Evolutionary conservation across 2,113 vertebrate species (phyloP).

Genomic region (Lepus americanus): DNA sequence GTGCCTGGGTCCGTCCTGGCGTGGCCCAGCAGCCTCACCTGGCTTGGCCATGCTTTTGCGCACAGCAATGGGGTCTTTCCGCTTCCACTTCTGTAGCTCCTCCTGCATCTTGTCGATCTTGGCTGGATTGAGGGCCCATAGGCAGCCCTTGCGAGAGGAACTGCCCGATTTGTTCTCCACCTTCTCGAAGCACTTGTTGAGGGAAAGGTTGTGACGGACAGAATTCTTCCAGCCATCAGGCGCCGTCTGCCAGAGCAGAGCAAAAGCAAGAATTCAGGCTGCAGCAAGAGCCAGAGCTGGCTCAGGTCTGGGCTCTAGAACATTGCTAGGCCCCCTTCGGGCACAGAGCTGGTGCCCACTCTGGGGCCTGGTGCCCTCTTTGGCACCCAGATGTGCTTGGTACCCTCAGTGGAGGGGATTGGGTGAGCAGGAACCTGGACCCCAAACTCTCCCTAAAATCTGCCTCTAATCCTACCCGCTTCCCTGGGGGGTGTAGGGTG

Average conservation of each 20-base stretch:
- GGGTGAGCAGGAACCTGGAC: neutral
- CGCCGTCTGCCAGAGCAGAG: slow-evolving; percentile 91
- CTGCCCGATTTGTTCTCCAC: slow-evolving; percentile 96
- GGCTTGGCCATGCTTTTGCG: slow-evolving; percentile 98
- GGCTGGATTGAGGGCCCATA: slow-evolving; percentile 97
- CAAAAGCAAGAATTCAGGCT: slow-evolving; percentile 21
- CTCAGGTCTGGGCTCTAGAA: neutral
- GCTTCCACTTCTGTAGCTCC: slow-evolving; percentile 98
- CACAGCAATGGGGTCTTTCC: slow-evolving; percentile 96
- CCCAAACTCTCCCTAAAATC: neutral
- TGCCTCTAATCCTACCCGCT: neutral
- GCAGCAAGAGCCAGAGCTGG: neutral
- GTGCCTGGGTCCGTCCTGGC: accelerated
- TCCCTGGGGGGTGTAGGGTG: too few species aligned
- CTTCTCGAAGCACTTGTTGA: slow-evolving; percentile 99
- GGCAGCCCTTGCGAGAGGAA: slow-evolving; percentile 95
- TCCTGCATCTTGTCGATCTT: slow-evolving; percentile 99
- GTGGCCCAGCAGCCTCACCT: slow-evolving; percentile 85
- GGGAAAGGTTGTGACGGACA: slow-evolving; percentile 97
- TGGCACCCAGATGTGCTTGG: neutral
- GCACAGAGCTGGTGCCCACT: neutral
- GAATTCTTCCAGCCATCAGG: slow-evolving; percentile 99
- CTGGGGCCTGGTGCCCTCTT: neutral
- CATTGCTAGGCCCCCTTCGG: neutral
- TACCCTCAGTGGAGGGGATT: neutral